A percentile compares a stretch with the other conserved stretches of the same genome.
These are phyloP conservation scores for Heliconius hermathena DNA, from an alignment of 1,140 invertebrate species.

Conservation along the genomic window DNA sequence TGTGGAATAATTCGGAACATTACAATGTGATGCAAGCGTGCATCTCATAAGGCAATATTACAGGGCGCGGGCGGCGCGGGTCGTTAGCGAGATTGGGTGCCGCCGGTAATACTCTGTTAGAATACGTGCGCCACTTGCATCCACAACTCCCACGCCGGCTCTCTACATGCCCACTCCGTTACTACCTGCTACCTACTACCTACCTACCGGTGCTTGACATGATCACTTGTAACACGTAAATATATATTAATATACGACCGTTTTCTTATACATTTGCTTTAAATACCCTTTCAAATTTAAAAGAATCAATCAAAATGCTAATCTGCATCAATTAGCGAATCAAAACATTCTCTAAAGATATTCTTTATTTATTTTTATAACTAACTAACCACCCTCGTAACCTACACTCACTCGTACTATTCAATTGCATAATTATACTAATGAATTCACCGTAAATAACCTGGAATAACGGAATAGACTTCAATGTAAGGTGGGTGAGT, in stretches of 20 bases:
- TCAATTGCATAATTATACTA: neutral
- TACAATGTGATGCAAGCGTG: constrained; percentile 31
- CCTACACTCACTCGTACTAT: neutral
- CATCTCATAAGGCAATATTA: constrained; percentile 39
- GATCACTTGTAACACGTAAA: neutral
- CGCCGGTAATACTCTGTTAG: constrained; percentile 36
- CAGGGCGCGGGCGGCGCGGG: constrained; percentile 24
- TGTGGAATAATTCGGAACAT: constrained; percentile 31
- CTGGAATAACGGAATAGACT: constrained; percentile 43
- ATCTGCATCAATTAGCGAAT: neutral
- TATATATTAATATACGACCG: no score
- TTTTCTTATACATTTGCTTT: no score
- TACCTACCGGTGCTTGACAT: no score
- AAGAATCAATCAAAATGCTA: neutral
- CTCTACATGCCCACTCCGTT: constrained; percentile 16
- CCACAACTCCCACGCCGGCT: constrained; percentile 28
- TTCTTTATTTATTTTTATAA: neutral
- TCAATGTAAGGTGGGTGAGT: constrained; percentile 43
- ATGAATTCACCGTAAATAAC: neutral
- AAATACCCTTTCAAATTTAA: no score
- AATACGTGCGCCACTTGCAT: constrained; percentile 39
- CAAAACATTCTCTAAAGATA: neutral
- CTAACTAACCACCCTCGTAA: neutral
- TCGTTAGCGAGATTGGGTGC: constrained; percentile 40
- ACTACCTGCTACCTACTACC: neutral